Evolutionary conservation across 2,113 vertebrate genomes (phyloP).

Genomic region (Raphicerus campestris): DNA sequence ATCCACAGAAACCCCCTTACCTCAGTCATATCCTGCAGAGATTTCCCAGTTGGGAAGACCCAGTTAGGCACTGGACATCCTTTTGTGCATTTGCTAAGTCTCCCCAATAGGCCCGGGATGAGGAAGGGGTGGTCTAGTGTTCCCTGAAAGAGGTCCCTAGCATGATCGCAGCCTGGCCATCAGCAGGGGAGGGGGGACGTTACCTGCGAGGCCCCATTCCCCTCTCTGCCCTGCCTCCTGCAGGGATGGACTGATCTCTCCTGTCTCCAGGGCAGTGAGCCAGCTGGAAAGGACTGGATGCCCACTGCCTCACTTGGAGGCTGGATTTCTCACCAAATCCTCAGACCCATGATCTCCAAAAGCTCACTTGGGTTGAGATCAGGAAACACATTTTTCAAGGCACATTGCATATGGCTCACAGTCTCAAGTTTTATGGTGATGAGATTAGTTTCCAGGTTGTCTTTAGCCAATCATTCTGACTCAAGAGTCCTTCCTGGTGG

Average conservation of each 20-base stretch:
- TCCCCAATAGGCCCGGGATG: rapidly evolving
- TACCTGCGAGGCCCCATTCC: neutral
- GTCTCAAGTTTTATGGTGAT: neutral
- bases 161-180: neutral
- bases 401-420: neutral
- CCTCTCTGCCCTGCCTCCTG: neutral
- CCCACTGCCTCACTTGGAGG: neutral
- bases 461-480: neutral
- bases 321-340: neutral
- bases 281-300: neutral
- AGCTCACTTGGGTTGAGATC: neutral
- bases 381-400: neutral
- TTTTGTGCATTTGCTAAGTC: neutral
- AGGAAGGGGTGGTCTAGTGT: rapidly evolving
- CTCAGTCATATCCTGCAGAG: neutral
- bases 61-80: neutral
- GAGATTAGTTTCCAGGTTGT: neutral
- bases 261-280: neutral
- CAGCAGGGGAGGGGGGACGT: rapidly evolving
- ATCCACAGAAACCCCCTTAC: neutral
- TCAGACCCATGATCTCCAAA: neutral
- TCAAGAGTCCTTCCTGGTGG: neutral
- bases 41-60: neutral
- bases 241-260: neutral
- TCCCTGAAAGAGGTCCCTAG: too few species aligned